Base-by-base conservation (phyloP, 2,113 vertebrate species). In the Triplophysa siluroides region DNA sequence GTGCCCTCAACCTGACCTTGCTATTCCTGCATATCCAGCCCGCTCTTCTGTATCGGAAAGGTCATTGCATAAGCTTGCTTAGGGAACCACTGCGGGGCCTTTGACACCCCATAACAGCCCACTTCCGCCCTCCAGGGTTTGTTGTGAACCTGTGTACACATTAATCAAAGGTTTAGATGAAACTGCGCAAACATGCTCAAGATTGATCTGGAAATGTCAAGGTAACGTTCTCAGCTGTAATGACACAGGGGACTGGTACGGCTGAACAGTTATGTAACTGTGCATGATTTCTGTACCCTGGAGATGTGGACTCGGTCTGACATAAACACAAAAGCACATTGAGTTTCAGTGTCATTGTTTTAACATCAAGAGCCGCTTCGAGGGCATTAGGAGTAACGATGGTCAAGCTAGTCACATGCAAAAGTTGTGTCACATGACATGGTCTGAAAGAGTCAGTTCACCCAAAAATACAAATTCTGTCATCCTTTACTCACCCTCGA, bases 1-100 rank as follows among this genome's bases (percentile, higher is more conserved):
- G 21, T 62, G 72, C 11, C 65, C 83, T 65, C 65, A 79, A 76
- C 73, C 52, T 79, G 54, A 77, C 83, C 81, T 82, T 73, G 66
- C 60, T 72, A 50, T 66, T 60, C 8, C n/a, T 78, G 47, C 70
- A 63, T 29, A 21, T 76, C 63, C 62, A 76, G 52, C 21, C 43
- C n/a, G 79, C 54, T 19, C 63, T 76, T 2, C 16, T 72, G 80
- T 41, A 47, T 82, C 50, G 77, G 61, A 82, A 82, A 78, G 77
- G 72, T 82, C 77, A 77, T 82, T 82, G 63, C 45, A 47, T 77
- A 81, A 47, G 77, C 66, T 38, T 29, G 26, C 50, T 82, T 16
- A 23, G 54, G 71, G 81, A 63, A 43, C 63, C 66, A 72, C 60
- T 45, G 60, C 61, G 24, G 80, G 38, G 71, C 69, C 71, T 80